phyloP scores from a whole-genome alignment of 2,797 vertebrate genomes.

The Bovichtus diacanthus region DNA sequence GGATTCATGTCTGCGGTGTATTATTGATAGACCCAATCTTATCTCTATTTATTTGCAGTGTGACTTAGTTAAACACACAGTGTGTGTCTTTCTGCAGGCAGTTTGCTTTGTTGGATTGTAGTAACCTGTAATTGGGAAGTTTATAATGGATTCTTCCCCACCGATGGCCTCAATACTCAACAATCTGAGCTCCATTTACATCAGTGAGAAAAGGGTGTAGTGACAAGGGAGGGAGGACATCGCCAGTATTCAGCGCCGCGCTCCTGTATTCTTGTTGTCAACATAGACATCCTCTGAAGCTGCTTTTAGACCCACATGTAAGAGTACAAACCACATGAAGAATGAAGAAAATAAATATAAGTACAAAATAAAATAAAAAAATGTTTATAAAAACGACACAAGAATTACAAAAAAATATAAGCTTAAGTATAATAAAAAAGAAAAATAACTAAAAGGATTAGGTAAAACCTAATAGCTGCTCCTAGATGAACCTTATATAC shows the following conservation, averaged over 20 bases:
- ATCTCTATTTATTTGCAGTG: conserved; percentile 1
- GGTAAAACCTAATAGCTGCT: too few species aligned
- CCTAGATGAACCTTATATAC: too few species aligned
- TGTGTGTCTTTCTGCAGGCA: not conserved
- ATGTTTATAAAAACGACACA: too few species aligned
- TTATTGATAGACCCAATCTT: not conserved
- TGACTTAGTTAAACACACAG: not conserved
- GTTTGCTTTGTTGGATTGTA: not conserved
- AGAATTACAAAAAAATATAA: too few species aligned
- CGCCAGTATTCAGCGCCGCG: not conserved
- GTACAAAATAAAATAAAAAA: too few species aligned
- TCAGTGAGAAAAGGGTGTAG: conserved; percentile 1
- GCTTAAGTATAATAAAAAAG: too few species aligned
- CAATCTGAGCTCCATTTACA: not conserved
- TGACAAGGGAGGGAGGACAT: not conserved
- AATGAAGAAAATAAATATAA: too few species aligned
- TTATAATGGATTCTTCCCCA: conserved; percentile 10
- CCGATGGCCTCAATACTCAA: not conserved
- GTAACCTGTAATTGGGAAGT: not conserved
- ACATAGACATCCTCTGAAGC: not conserved
- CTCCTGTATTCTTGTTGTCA: not conserved
- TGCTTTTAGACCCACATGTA: not conserved
- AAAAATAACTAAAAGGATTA: too few species aligned
- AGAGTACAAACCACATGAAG: too few species aligned
- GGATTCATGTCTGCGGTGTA: not conserved